phyloP scores from a whole-genome alignment of 2,888 invertebrate species.

The Leptinotarsa rubiginosa region DNA sequence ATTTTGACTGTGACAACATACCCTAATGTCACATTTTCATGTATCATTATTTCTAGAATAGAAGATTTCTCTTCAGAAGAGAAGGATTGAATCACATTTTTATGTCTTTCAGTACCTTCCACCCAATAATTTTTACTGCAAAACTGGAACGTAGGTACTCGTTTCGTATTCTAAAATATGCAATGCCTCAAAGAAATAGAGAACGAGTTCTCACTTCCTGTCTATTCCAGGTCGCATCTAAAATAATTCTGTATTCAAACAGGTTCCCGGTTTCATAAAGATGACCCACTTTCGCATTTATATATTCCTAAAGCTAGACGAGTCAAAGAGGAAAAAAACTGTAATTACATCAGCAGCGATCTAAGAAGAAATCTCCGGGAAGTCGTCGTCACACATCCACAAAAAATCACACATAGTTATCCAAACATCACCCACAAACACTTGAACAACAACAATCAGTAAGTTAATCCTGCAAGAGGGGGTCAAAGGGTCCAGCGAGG shows the following conservation, averaged over 20 bases:
- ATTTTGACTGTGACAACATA: too few relatives aligned
- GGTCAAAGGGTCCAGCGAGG: not conserved
- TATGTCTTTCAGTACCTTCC: too few relatives aligned
- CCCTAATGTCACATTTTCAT: too few relatives aligned
- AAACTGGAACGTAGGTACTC: not conserved
- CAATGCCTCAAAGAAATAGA: slow-evolving; percentile 2
- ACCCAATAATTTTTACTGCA: too few relatives aligned
- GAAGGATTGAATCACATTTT: too few relatives aligned
- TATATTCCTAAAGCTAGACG: slow-evolving; percentile 1
- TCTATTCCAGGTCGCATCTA: slow-evolving; percentile 10
- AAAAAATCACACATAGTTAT: slow-evolving; percentile 36
- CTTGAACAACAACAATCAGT: slow-evolving; percentile 24
- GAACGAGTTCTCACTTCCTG: not conserved
- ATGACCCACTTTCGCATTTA: not conserved
- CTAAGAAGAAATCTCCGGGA: slow-evolving; percentile 31
- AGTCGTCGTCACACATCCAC: slow-evolving; percentile 37
- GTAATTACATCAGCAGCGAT: slow-evolving; percentile 44
- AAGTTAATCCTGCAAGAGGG: slow-evolving; percentile 28
- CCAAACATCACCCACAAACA: slow-evolving; percentile 37
- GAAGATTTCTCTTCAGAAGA: too few relatives aligned
- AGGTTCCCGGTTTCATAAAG: slow-evolving; percentile 4
- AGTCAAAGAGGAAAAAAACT: not conserved
- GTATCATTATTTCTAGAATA: too few relatives aligned
- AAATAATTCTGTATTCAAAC: slow-evolving; percentile 14
- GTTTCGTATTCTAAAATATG: slow-evolving; percentile 4